Percentiles rank a stretch among this genome's conserved stretches.
These are phyloP conservation scores for Yponomeuta cagnagella DNA, from an alignment of 2,888 invertebrate genomes.

Conservation along the genomic window DNA sequence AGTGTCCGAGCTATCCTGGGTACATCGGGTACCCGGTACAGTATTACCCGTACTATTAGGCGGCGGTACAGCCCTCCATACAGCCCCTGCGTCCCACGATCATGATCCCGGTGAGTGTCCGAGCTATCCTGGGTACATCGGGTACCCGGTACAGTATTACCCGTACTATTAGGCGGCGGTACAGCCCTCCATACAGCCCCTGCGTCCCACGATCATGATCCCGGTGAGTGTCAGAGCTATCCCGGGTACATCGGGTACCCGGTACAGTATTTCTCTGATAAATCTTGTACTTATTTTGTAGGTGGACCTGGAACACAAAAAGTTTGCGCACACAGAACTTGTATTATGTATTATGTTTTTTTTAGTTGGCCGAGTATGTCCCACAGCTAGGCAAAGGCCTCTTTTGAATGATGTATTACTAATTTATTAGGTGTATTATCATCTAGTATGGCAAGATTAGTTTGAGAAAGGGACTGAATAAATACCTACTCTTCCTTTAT, in stretches of 20 bases:
- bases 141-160: constrained; percentile 30
- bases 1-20: constrained; percentile 50
- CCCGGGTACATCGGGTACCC: background rate
- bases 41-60: constrained; percentile 83
- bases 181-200: constrained; percentile 79
- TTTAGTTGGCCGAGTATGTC: too few relatives aligned
- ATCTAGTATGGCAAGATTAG: too few relatives aligned
- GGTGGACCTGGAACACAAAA: too few relatives aligned
- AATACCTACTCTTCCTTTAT: too few relatives aligned
- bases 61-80: constrained; percentile 79
- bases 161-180: constrained; percentile 82
- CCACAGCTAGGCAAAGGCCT: too few relatives aligned
- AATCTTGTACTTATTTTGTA: too few relatives aligned
- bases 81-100: constrained; percentile 83
- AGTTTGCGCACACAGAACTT: too few relatives aligned
- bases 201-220: constrained; percentile 86
- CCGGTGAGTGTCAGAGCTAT: constrained; percentile 71
- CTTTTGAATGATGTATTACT: too few relatives aligned
- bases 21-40: constrained; percentile 85
- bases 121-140: background rate
- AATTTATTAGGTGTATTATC: too few relatives aligned
- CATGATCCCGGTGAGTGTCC: constrained; percentile 82
- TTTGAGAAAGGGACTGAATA: too few relatives aligned
- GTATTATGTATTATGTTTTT: too few relatives aligned
- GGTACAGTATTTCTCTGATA: background rate